Base-by-base conservation (phyloP, 2,113 vertebrate genomes). In the Platanista minor region DNA sequence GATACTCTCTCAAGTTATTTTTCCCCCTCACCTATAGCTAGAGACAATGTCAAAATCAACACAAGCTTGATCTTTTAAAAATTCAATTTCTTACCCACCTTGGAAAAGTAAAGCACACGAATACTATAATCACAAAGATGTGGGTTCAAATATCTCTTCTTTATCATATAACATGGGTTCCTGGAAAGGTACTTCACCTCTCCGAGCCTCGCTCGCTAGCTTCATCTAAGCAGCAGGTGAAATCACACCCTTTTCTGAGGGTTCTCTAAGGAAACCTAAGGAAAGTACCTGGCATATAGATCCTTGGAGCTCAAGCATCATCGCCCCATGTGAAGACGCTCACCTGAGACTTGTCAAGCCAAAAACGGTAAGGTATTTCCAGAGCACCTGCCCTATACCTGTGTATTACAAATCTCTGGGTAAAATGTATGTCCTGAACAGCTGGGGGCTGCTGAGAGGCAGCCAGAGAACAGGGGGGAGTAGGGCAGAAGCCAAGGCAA, bases 11-110 rank as follows among this genome's bases (percentile, higher is more conserved):
- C 43, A 62, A n/a, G 75, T 31, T 66, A 49, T 41, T 46, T 89
- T 27, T 31, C 0, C 9, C 61, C 12, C 49, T 91, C 13, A 66
- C 8, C 46, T 33, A 8, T 8, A 96, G 66, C 49, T 39, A 62
- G 8, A 77, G n/a, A 85, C 72, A 64, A n/a, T 67, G 78, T 82
- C 82, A 91, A 89, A 85, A 52, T 66, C 77, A 78, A 91, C 33
- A 82, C 5, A 27, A 64, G 64, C 39, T 1, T 72, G 33, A 66
- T 72, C 77, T 61, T 77, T 61, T 72, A 21, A 18, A 69, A 80
- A 41, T 13, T 62, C 29, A 87, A 82, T 12, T 18, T 36, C 33
- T 78, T 23, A n/a, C 25, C 6, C 31, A 29, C 52, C 17, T 21
- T 36, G 43, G 57, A 27, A 33, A 54, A 77, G 72, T 1, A 46